Conservation (phyloP, 1,140 invertebrate species). For the Drosophila obscura region DNA sequence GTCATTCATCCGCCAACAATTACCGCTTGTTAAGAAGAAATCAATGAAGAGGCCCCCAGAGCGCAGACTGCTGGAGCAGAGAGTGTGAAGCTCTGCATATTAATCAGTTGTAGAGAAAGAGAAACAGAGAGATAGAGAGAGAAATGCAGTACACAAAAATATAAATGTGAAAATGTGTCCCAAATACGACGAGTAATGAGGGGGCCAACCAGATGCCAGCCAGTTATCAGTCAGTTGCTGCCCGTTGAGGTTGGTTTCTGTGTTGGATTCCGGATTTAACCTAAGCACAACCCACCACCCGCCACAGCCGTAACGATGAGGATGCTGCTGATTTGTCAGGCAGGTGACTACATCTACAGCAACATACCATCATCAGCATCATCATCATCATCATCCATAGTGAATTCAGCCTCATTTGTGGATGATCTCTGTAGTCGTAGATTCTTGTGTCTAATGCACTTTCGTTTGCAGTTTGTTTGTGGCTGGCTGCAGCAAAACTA, state of each 20-base stretch:
- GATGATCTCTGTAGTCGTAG: constrained; percentile 22
- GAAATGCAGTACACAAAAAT: constrained; percentile 8
- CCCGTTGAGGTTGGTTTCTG: constrained; percentile 14
- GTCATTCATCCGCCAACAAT: constrained; percentile 50
- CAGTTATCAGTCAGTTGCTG: constrained; percentile 42
- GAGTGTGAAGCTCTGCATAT: constrained; percentile 69
- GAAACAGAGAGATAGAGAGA: not conserved
- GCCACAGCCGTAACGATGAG: constrained; percentile 17
- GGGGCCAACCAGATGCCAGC: too few relatives aligned
- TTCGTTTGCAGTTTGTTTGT: constrained; percentile 72
- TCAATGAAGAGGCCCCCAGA: constrained; percentile 5
- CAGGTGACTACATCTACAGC: constrained; percentile 60
- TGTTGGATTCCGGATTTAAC: not conserved
- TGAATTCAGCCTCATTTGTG: constrained; percentile 33
- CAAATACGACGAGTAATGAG: constrained; percentile 1
- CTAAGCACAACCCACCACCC: too few relatives aligned
- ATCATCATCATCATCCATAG: constrained; percentile 35
- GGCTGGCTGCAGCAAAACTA: constrained; percentile 65
- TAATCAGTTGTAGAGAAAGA: constrained; percentile 39
- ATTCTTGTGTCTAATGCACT: constrained; percentile 63
- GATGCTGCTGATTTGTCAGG: constrained; percentile 52
- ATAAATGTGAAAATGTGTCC: constrained; percentile 7
- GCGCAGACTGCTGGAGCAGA: constrained; percentile 29
- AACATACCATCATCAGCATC: constrained; percentile 7
- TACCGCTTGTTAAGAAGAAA: constrained; percentile 63